Base-by-base conservation (phyloP, 2,113 vertebrate species). In the Zosterops lateralis region DNA sequence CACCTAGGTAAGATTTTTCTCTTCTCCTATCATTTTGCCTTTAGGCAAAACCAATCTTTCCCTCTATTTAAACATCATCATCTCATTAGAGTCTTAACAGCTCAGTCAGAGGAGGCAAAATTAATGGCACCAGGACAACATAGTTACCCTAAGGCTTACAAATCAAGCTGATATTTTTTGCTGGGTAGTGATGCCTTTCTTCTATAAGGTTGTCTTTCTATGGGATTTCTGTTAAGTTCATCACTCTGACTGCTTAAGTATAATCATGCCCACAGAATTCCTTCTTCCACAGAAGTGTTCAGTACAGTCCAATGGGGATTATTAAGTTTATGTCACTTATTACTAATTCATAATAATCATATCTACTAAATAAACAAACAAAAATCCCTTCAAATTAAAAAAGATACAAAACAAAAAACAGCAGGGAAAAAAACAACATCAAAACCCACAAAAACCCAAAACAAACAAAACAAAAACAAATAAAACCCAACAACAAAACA, bases 1-100 rank as follows among this genome's bases (percentile, higher is more conserved):
- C 21, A 34, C 6, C 32, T 47, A 68, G 16, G 22, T 45, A 65
- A 82, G 24, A 13, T 12, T 87, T 57, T 12, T 84, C 12, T 77
- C 34, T 84, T 81, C 84, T 31, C 29, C 44, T 53, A 48, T 21
- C 28, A 47, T 85, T 92, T 67, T 84, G 47, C 64, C 54, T 92
- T 90, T 51, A 48, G 75, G 45, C 21, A 88, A 95, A 94, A 74
- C 5, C 38, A 75, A 65, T 60, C 32, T 50, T 93, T 80, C 80
- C 29, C 9, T 89, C 74, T 47, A 36, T 56, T 87, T 89, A 85
- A 91, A 72, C 44, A 80, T 47, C 34, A 45, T 57, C 32, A 65
- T 34, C 74, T 80, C 58, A 62, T 89, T 73, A 66, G 38, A 56
- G 18, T 48, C 15, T 51, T 87, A 85, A 64, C 26, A 79, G 22